These are phyloP conservation scores for Avahi laniger DNA, from an alignment of 2,797 vertebrate species.

Conservation along the genomic window DNA sequence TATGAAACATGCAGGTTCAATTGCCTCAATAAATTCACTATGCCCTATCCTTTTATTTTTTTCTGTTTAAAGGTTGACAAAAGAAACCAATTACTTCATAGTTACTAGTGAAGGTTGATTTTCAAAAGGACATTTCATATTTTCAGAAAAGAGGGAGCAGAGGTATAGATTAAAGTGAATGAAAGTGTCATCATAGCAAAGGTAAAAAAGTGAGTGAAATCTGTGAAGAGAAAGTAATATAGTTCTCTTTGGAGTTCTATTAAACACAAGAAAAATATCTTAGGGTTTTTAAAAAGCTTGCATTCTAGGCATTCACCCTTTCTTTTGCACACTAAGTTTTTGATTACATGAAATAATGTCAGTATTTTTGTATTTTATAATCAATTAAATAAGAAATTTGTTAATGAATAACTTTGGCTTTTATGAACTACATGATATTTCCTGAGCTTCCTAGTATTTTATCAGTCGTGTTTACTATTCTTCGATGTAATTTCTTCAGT, in stretches of 20 bases:
- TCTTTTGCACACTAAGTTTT: not conserved
- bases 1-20: conserved; percentile 78
- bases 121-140: conserved; percentile 77
- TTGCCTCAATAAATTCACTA: conserved; percentile 75
- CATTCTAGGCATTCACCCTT: not conserved
- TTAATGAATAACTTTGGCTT: not conserved
- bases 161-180: conserved; percentile 67
- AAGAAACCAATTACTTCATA: conserved; percentile 76
- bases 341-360: not conserved
- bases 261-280: not conserved
- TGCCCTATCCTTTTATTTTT: conserved; percentile 54
- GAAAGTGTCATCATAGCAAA: conserved; percentile 38
- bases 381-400: not conserved
- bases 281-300: not conserved
- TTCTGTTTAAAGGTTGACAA: conserved; percentile 73
- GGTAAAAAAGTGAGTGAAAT: conserved; percentile 48
- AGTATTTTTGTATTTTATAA: not conserved
- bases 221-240: not conserved
- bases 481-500: not conserved
- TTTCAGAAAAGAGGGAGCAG: conserved; percentile 59
- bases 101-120: conserved; percentile 65
- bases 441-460: not conserved
- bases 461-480: not conserved
- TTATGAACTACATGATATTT: not conserved
- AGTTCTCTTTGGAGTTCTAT: not conserved